phyloP scores from a whole-genome alignment of 2,888 invertebrate species.

The Anagyrus pseudococci region DNA sequence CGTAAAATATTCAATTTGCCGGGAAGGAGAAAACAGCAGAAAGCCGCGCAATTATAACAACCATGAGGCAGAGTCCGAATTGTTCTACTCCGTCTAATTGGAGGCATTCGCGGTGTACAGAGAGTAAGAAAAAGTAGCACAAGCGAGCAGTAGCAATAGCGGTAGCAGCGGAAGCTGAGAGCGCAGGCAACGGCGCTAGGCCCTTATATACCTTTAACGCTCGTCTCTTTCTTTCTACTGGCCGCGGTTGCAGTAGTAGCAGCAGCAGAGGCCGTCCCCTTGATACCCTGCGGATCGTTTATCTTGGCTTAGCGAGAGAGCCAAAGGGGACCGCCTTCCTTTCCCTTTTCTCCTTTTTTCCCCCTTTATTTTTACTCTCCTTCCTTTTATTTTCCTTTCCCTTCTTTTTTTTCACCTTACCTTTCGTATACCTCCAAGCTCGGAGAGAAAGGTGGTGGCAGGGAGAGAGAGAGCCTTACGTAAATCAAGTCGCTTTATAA shows the following conservation, averaged over 20 bases:
- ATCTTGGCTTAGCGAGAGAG: slow-evolving; percentile 31
- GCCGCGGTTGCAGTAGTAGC: not conserved
- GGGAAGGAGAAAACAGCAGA: too few relatives aligned
- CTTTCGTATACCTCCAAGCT: not conserved
- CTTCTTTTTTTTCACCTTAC: slow-evolving; percentile 5
- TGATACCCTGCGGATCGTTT: slow-evolving; percentile 28
- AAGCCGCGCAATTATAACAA: too few relatives aligned
- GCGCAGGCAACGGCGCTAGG: too few relatives aligned
- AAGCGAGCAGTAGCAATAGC: too few relatives aligned
- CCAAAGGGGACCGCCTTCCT: slow-evolving; percentile 1
- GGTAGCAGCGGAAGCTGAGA: not conserved
- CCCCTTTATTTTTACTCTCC: not conserved
- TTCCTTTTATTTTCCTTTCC: not conserved
- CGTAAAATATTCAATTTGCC: too few relatives aligned
- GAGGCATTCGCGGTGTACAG: not conserved
- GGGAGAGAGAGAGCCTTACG: slow-evolving; percentile 16
- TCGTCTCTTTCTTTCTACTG: not conserved
- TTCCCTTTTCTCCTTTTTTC: not conserved
- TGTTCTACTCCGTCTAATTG: slow-evolving; percentile 41
- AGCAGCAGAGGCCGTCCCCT: not conserved
- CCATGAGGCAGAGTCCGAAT: not conserved
- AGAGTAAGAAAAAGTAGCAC: not conserved
- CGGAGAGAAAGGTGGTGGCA: not conserved
- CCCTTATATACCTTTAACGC: too few relatives aligned
- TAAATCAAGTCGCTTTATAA: slow-evolving; percentile 34